These are phyloP conservation scores for Aphelinus certus DNA, from an alignment of 1,140 invertebrate genomes.

Conservation along the genomic window DNA sequence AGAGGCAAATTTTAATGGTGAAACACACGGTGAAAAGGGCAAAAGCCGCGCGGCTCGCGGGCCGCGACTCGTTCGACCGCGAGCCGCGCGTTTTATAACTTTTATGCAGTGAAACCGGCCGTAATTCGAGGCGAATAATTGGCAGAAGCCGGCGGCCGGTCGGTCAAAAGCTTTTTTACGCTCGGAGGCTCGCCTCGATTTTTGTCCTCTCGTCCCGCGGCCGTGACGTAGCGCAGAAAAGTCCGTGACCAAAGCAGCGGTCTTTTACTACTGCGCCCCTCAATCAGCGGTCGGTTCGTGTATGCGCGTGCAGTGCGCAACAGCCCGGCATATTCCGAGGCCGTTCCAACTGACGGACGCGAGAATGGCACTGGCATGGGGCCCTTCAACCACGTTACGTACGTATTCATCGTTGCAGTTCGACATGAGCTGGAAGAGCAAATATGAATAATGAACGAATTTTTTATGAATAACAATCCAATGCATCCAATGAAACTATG, in stretches of 20 bases:
- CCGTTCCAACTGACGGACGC: no score
- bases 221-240: slow-evolving; percentile 2
- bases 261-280: not conserved
- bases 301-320: no score
- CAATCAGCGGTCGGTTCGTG: not conserved
- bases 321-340: no score
- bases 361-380: no score
- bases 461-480: no score
- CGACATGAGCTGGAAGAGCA: no score
- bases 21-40: not conserved
- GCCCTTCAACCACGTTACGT: no score
- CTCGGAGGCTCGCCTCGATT: slow-evolving; percentile 45
- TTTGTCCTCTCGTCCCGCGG: slow-evolving; percentile 4
- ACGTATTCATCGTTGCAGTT: no score
- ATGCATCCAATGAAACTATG: no score
- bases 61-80: not conserved
- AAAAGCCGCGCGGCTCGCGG: not conserved
- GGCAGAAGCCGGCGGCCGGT: slow-evolving; percentile 32
- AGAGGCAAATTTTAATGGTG: slow-evolving; percentile 3
- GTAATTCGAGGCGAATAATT: slow-evolving; percentile 46
- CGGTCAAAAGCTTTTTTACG: slow-evolving; percentile 41
- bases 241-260: slow-evolving; percentile 19
- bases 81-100: slow-evolving; percentile 21
- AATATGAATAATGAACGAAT: no score
- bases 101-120: slow-evolving; percentile 33